phyloP scores from a whole-genome alignment of 2,888 invertebrate genomes.

The Acronicta psi region DNA sequence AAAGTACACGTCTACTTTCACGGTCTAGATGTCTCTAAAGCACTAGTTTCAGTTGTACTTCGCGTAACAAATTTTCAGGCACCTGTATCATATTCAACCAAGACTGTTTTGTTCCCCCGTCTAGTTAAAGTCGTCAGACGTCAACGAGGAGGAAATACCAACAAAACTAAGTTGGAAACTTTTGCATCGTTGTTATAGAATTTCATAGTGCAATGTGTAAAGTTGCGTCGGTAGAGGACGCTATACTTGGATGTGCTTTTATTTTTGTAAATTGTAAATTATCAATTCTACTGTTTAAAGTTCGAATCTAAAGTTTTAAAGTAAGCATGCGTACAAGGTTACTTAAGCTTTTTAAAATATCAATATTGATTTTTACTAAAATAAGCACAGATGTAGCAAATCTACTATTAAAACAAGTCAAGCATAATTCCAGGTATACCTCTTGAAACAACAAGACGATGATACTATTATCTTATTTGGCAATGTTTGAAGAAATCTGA shows the following conservation, averaged over 20 bases:
- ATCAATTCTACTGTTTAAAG: too few species aligned
- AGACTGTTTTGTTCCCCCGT: constrained; percentile 9
- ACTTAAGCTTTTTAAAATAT: too few species aligned
- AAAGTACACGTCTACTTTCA: constrained; percentile 14
- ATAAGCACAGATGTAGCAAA: too few species aligned
- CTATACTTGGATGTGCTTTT: too few species aligned
- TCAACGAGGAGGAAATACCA: constrained; percentile 22
- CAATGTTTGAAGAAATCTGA: constrained; percentile 18
- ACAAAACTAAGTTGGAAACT: constrained; percentile 18
- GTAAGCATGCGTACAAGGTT: too few species aligned
- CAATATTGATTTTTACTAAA: too few species aligned
- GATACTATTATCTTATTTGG: constrained; percentile 4
- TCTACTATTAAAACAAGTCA: too few species aligned
- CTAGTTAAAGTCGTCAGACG: constrained; percentile 9
- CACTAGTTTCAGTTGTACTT: constrained; percentile 15
- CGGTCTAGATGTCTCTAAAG: constrained; percentile 15
- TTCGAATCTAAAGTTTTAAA: too few species aligned
- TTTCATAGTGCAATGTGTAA: constrained; percentile 17
- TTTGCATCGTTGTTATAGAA: constrained; percentile 15
- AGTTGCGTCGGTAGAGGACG: neutral
- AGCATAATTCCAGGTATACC: too few species aligned
- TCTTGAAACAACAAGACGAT: constrained; percentile 1
- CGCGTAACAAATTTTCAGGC: constrained; percentile 23
- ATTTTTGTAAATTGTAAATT: too few species aligned
- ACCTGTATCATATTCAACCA: constrained; percentile 36